Percentiles rank a stretch among this genome's conserved stretches.
Evolutionary conservation across 1,140 invertebrate species (phyloP).

Genomic region (Chymomyza costata): DNA sequence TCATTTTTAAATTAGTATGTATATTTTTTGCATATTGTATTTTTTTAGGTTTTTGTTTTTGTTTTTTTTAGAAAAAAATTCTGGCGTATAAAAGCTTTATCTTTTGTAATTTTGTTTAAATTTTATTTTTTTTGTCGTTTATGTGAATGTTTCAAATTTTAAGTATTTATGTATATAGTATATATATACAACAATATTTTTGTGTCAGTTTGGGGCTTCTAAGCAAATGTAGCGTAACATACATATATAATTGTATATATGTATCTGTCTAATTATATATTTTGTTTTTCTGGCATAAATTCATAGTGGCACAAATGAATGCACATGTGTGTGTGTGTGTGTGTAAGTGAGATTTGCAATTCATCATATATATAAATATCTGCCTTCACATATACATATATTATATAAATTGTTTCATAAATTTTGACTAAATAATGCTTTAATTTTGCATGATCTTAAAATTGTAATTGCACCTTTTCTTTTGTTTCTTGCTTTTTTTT

Average conservation of each 20-base stretch:
- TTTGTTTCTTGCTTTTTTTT: conserved; percentile 16
- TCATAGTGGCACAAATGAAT: conserved; percentile 8
- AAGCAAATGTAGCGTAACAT: conserved; percentile 30
- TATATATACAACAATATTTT: conserved; percentile 20
- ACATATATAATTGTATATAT: conserved; percentile 16
- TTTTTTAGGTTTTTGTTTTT: conserved; percentile 19
- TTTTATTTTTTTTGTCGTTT: conserved; percentile 19
- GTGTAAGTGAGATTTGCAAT: conserved; percentile 25
- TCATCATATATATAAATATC: conserved; percentile 31
- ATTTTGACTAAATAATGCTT: conserved; percentile 49
- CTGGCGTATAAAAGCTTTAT: conserved; percentile 69
- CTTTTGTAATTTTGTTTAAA: conserved; percentile 32
- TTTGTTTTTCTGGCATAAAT: conserved; percentile 26
- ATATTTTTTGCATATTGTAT: conserved; percentile 17
- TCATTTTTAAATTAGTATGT: conserved; percentile 20
- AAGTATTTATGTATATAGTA: conserved; percentile 23
- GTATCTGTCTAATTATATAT: conserved; percentile 14
- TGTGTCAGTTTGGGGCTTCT: conserved; percentile 45
- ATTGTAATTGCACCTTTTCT: conserved; percentile 60
- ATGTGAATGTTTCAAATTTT: conserved; percentile 27
- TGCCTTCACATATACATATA: conserved; percentile 6
- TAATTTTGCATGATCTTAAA: conserved; percentile 33
- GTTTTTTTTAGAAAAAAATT: conserved; percentile 57
- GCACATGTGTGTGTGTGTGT: conserved; percentile 13
- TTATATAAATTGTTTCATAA: conserved; percentile 39